Conservation (phyloP, 2,888 invertebrate genomes). For the Diachrysia chrysitis region DNA sequence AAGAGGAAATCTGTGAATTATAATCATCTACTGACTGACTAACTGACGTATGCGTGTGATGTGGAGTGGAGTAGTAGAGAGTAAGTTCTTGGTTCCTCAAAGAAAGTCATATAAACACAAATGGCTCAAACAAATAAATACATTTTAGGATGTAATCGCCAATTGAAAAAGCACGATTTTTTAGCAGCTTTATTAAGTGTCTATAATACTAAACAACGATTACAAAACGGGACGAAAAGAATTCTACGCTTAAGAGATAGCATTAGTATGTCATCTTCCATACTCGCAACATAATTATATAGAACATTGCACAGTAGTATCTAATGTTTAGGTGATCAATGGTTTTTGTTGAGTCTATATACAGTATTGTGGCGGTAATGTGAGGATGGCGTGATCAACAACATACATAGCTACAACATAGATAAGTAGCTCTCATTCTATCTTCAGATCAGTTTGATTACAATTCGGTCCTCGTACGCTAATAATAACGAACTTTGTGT, state of each 20-base stretch:
- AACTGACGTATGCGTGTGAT: no score
- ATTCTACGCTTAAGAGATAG: neutral
- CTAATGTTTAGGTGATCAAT: neutral
- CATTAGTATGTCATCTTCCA: neutral
- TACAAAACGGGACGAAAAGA: neutral
- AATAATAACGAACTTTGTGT: neutral
- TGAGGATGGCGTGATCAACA: constrained; percentile 35
- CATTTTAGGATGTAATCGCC: no score
- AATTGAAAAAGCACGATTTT: no score
- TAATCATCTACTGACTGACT: no score
- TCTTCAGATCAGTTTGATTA: neutral
- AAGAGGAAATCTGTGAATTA: no score
- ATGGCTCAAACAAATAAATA: no score
- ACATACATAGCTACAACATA: neutral
- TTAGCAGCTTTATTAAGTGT: neutral
- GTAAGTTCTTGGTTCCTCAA: no score
- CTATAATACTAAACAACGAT: constrained; percentile 4
- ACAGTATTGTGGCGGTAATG: constrained; percentile 21
- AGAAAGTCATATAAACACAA: no score
- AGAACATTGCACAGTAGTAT: neutral
- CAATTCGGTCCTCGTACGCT: neutral
- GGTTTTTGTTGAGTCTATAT: constrained; percentile 6
- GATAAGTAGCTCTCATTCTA: neutral
- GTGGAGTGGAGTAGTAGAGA: no score
- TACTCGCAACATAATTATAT: neutral